Percentiles rank a stretch among this genome's conserved stretches.
Conservation (phyloP, 2,888 invertebrate genomes). For the Arrhopalites spinosus region DNA sequence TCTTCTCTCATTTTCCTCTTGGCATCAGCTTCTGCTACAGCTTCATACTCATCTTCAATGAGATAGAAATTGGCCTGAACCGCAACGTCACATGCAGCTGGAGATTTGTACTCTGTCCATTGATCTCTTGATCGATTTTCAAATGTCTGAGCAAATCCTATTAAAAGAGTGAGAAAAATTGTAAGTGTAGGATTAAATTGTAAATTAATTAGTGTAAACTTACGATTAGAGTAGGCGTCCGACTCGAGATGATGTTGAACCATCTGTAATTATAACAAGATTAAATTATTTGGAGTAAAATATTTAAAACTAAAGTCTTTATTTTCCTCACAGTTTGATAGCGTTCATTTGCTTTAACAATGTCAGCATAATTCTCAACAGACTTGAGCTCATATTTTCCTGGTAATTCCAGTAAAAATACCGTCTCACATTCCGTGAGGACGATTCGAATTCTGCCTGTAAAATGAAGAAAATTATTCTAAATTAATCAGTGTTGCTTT, state of each 20-base stretch:
- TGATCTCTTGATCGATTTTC: constrained; percentile 36
- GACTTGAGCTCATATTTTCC: constrained; percentile 46
- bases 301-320: neutral
- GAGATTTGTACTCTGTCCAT: constrained; percentile 38
- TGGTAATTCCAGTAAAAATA: constrained; percentile 44
- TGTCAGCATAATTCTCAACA: constrained; percentile 27
- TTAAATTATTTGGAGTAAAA: neutral
- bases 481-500: too few relatives aligned
- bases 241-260: constrained; percentile 51
- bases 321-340: constrained; percentile 38
- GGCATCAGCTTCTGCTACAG: constrained; percentile 44
- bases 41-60: constrained; percentile 52
- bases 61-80: constrained; percentile 37
- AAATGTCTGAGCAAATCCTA: constrained; percentile 32
- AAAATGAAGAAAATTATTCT: too few relatives aligned
- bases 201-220: neutral
- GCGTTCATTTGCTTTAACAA: constrained; percentile 42
- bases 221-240: constrained; percentile 45
- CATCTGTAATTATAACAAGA: constrained; percentile 41
- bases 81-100: constrained; percentile 31
- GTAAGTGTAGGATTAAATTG: neutral
- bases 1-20: constrained; percentile 41
- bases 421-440: constrained; percentile 46
- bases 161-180: neutral
- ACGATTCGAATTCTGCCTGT: constrained; percentile 45